phyloP scores from a whole-genome alignment of 2,797 vertebrate genomes.

The Periophthalmus magnuspinnatus region DNA sequence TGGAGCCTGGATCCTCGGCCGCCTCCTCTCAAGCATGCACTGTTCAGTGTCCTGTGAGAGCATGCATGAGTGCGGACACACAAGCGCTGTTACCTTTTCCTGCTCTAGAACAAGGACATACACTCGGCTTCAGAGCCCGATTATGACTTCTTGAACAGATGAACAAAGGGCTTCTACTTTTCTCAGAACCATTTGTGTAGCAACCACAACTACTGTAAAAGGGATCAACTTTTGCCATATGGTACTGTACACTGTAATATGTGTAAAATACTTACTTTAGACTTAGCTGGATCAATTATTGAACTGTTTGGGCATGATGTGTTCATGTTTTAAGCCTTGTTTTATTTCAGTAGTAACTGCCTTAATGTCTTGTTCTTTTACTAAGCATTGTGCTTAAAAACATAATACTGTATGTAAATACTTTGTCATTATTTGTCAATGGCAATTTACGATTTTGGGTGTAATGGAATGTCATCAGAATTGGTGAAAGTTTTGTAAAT shows the following conservation, averaged over 20 bases:
- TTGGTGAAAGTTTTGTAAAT: background rate
- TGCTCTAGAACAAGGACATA: slow-evolving; percentile 27
- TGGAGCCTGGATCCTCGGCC: slow-evolving; percentile 30
- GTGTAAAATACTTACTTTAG: slow-evolving; percentile 9
- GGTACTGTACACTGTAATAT: slow-evolving; percentile 27
- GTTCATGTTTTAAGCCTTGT: slow-evolving; percentile 57
- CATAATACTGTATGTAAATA: slow-evolving; percentile 61
- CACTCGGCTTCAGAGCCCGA: slow-evolving; percentile 31
- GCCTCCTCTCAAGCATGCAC: slow-evolving; percentile 51
- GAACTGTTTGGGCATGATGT: slow-evolving; percentile 11
- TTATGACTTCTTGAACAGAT: slow-evolving; percentile 38
- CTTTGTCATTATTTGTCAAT: slow-evolving; percentile 38
- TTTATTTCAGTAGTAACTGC: slow-evolving; percentile 65
- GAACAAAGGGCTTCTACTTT: slow-evolving; percentile 71
- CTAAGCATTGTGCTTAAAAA: slow-evolving; percentile 27
- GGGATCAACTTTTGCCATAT: slow-evolving; percentile 31
- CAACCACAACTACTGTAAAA: slow-evolving; percentile 16
- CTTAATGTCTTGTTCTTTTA: slow-evolving; percentile 59
- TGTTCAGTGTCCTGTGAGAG: slow-evolving; percentile 27
- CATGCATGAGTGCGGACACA: slow-evolving; percentile 10
- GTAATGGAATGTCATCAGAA: background rate
- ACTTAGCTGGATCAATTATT: slow-evolving; percentile 15
- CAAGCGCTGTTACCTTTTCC: slow-evolving; percentile 43
- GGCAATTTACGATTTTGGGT: background rate
- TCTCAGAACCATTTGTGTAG: slow-evolving; percentile 37